phyloP scores from a whole-genome alignment of 2,113 vertebrate species.

The Triplophysa siluroides region DNA sequence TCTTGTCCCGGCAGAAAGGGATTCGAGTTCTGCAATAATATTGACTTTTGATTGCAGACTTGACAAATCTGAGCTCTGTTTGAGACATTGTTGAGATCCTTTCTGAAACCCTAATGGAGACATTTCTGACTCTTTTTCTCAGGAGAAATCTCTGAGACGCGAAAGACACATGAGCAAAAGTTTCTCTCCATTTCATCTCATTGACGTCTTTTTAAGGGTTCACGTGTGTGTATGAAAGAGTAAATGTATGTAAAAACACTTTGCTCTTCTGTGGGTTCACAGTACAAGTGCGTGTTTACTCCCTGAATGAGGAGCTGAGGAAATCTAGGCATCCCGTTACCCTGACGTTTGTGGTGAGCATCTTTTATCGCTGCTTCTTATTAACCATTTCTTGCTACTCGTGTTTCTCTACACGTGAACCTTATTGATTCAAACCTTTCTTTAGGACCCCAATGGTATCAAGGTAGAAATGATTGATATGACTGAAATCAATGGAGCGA shows the following conservation, averaged over 20 bases:
- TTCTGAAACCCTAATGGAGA: no score
- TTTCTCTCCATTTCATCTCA: no score
- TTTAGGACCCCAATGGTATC: conserved; percentile 82
- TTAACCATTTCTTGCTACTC: not conserved
- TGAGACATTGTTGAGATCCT: no score
- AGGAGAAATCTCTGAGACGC: no score
- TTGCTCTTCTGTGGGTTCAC: conserved; percentile 33
- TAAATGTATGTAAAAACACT: not conserved
- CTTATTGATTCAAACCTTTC: conserved; percentile 4
- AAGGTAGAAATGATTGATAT: conserved; percentile 83
- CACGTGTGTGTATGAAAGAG: conserved; percentile 13
- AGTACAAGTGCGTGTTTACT: conserved; percentile 88
- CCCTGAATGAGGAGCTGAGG: conserved; percentile 85
- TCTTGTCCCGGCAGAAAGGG: no score
- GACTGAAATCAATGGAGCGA: conserved; percentile 83
- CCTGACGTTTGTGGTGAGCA: conserved; percentile 84
- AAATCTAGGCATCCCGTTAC: conserved; percentile 79
- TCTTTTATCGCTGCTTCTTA: not conserved
- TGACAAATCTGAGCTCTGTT: no score
- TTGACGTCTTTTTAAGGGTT: no score
- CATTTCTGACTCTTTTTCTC: no score
- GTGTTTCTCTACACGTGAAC: not conserved
- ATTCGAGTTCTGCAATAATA: no score
- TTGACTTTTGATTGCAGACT: no score
- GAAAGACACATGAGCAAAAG: no score